phyloP scores from a whole-genome alignment of 1,140 invertebrate species.

The Pomacea maculata region DNA sequence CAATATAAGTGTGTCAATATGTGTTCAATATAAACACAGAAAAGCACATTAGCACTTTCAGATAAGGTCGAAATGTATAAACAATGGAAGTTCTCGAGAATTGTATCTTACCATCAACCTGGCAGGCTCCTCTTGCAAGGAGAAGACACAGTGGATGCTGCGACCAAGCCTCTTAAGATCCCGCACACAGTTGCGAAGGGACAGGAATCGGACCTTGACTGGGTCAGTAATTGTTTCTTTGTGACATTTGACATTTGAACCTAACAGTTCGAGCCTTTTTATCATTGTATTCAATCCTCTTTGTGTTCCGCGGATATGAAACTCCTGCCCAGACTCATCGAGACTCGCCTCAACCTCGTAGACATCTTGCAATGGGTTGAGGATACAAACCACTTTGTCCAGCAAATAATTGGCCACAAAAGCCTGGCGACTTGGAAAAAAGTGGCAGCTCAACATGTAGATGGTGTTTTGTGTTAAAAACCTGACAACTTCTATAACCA shows the following conservation, averaged over 20 bases:
- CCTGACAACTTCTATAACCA: slow-evolving; percentile 1
- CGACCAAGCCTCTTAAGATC: slow-evolving; percentile 8
- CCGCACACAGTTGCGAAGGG: background rate
- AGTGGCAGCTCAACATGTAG: slow-evolving; percentile 5
- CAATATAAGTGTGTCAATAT: no score
- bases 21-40: no score
- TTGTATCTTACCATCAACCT: background rate
- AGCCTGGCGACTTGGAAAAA: slow-evolving; percentile 3
- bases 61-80: no score
- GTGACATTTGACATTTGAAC: background rate
- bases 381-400: background rate
- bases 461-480: slow-evolving; percentile 30
- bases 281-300: slow-evolving; percentile 3
- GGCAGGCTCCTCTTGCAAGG: background rate
- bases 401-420: background rate
- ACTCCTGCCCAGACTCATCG: background rate
- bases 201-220: slow-evolving; percentile 11
- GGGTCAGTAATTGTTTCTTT: slow-evolving; percentile 1
- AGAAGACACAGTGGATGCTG: slow-evolving; percentile 1
- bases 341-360: slow-evolving; percentile 1
- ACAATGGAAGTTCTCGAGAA: no score
- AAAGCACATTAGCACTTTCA: no score
- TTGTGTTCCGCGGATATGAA: slow-evolving; percentile 5
- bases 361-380: background rate
- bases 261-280: slow-evolving; percentile 3